Base-by-base conservation (phyloP, 2,888 invertebrate genomes). In the Caenorhabditis sp. region DNA sequence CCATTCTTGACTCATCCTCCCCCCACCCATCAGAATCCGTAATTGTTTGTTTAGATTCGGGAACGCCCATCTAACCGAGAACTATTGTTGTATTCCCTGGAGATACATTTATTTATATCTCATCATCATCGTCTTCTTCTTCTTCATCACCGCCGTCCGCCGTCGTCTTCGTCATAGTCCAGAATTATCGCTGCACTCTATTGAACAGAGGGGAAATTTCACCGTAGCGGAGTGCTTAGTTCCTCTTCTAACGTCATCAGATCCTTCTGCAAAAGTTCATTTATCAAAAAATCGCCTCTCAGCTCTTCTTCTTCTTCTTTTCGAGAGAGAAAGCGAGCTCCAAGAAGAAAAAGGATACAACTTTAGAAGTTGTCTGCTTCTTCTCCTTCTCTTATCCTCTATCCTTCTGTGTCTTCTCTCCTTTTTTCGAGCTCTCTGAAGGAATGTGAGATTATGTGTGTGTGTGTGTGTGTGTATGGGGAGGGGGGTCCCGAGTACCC, bases 391-490 rank as follows among this genome's bases (percentile, higher is more conserved):
- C 56, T 38, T 54, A 54, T 41, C 56, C 66, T 44, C 26, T 54
- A 54, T 54, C 26, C 54, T 54, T 51, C 74, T 41, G 56, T 63
- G 54, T 63, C 75, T 54, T 58, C 56, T 51, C 35, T 49, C 54
- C 63, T 54, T 69, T 54, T 69, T 79, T 79, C 79, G 56, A 79
- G 79, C 70, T 63, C n/a, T n/a, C 38, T 14, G 59, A 79, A 79
- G 79, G 79, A 79, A 79, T 79, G 79, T 79, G 79, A 79, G 79
- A 79, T 79, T 79, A 61, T 79, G 79, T 64, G 77, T 61, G 59
- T 49, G 31, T 44, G 19, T 44, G 61, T 44, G 61, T 31, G 8
- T 35, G n/a, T n/a, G n/a, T n/a, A n/a, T n/a, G n/a, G 38, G 38
- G 73, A 38, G 35, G 68, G 66, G 47, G 64, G 44, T 19, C 12